Evolutionary conservation across 2,113 vertebrate species (phyloP).

Genomic region (Theropithecus gelada): DNA sequence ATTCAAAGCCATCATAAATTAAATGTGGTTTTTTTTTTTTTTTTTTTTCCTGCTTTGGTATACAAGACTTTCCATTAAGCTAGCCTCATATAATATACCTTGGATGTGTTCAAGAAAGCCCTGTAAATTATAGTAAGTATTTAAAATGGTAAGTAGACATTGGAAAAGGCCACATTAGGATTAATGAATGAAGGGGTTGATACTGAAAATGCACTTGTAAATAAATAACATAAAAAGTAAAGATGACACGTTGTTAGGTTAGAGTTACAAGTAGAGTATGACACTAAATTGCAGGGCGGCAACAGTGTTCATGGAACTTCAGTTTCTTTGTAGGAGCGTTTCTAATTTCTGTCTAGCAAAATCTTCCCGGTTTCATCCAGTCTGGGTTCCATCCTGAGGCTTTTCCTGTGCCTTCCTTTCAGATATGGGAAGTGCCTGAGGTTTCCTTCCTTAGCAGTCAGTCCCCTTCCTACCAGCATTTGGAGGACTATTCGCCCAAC

Average conservation of each 20-base stretch:
- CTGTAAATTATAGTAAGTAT: slow-evolving; percentile 90
- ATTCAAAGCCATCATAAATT: slow-evolving; percentile 88
- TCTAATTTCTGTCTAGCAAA: neutral
- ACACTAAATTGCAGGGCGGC: slow-evolving; percentile 80
- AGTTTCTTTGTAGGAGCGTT: slow-evolving; percentile 61
- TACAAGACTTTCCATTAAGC: slow-evolving; percentile 91
- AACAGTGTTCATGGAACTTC: slow-evolving; percentile 61
- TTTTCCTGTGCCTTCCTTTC: neutral
- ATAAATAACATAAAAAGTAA: slow-evolving; percentile 88
- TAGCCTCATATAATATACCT: slow-evolving; percentile 89
- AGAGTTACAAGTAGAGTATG: slow-evolving; percentile 84
- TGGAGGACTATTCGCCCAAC: accelerated
- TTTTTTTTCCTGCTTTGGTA: slow-evolving; percentile 83
- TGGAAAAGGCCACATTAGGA: slow-evolving; percentile 90
- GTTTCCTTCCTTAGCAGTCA: neutral
- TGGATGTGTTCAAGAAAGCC: slow-evolving; percentile 88
- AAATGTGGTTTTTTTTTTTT: slow-evolving; percentile 71
- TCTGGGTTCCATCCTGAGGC: neutral
- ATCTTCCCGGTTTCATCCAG: neutral
- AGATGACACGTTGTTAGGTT: slow-evolving; percentile 87
- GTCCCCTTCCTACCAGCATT: accelerated
- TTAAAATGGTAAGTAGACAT: slow-evolving; percentile 90
- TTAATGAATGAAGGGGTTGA: slow-evolving; percentile 90
- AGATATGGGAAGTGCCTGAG: neutral
- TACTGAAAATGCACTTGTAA: slow-evolving; percentile 88